A percentile compares a stretch with the other conserved stretches of the same genome.
Conservation (phyloP, 2,113 vertebrate genomes). For the Oncorhynchus nerka region DNA sequence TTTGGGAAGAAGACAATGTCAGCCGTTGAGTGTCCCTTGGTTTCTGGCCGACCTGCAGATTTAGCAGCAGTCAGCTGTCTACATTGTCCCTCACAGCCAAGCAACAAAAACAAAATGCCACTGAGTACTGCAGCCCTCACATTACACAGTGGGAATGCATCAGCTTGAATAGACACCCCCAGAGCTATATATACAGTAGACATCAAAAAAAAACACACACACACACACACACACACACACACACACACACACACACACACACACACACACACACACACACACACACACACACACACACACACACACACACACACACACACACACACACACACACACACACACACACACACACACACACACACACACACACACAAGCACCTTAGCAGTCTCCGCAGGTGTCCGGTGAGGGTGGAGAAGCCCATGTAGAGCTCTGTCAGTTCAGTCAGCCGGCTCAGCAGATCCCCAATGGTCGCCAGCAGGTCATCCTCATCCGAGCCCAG, state of each 20-base stretch:
- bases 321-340: no score
- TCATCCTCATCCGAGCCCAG: conserved; percentile 63
- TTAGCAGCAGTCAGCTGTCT: conserved; percentile 13
- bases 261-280: no score
- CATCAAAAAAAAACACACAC: no score
- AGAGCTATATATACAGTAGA: neutral
- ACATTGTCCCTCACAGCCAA: neutral
- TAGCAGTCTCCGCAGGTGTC: conserved; percentile 83
- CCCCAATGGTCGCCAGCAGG: conserved; percentile 75
- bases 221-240: no score
- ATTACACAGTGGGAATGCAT: neutral
- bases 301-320: neutral
- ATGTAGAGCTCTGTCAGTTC: conserved; percentile 83
- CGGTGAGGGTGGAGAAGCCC: conserved; percentile 88
- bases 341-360: no score
- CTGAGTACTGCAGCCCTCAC: neutral
- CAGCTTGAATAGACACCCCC: neutral
- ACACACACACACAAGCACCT: conserved; percentile 60
- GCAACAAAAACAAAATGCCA: no score
- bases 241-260: no score
- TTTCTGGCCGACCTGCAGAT: conserved; percentile 1
- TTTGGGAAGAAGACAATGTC: no score
- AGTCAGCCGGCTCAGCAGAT: conserved; percentile 77
- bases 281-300: no score
- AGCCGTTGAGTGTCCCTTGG: no score